Evolutionary conservation across 2,888 invertebrate genomes (phyloP).

Genomic region (Lampropteryx suffumata): DNA sequence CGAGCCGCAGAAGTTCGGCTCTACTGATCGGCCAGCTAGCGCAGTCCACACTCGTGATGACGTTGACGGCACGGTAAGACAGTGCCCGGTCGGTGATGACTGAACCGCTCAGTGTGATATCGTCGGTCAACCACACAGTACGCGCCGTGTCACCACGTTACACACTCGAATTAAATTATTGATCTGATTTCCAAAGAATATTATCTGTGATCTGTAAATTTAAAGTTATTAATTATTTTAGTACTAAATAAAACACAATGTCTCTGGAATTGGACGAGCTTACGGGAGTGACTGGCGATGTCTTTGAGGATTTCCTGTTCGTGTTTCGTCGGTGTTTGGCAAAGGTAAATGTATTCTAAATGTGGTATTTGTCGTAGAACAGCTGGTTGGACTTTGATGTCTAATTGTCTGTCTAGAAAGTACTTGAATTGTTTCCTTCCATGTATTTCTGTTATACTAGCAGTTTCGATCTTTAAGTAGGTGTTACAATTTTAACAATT

Average conservation of each 20-base stretch:
- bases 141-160: conserved; percentile 49
- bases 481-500: too few relatives aligned
- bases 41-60: conserved; percentile 15
- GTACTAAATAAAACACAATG: conserved; percentile 70
- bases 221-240: conserved; percentile 44
- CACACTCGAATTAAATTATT: conserved; percentile 59
- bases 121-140: conserved; percentile 46
- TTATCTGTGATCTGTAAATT: conserved; percentile 65
- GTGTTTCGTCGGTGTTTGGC: conserved; percentile 87
- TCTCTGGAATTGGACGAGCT: conserved; percentile 86
- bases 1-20: conserved; percentile 1
- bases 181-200: conserved; percentile 75
- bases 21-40: conserved; percentile 2
- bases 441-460: too few relatives aligned
- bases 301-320: conserved; percentile 88
- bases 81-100: conserved; percentile 10
- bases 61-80: conserved; percentile 25
- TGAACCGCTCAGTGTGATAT: conserved; percentile 57
- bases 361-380: conserved; percentile 49
- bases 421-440: background rate
- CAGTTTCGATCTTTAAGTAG: too few relatives aligned
- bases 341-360: conserved; percentile 85
- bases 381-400: conserved; percentile 3
- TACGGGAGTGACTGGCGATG: conserved; percentile 85
- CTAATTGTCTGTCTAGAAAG: background rate